phyloP scores from a whole-genome alignment of 2,113 vertebrate species.

The Nycticryphes semicollaris region DNA sequence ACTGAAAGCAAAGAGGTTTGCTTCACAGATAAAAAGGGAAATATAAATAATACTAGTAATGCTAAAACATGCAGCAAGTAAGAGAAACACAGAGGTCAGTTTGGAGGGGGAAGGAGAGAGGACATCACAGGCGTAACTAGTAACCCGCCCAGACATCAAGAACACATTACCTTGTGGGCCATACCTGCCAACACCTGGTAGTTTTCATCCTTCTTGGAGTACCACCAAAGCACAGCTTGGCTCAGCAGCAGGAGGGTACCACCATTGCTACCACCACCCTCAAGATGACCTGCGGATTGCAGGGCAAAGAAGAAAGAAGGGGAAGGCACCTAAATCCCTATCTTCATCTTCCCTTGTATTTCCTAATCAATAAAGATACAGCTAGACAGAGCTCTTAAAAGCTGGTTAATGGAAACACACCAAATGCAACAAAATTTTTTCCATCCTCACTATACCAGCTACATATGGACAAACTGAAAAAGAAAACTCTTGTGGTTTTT shows the following conservation, averaged over 20 bases:
- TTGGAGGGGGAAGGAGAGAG: accelerated
- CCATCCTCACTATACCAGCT: background rate
- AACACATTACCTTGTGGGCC: background rate
- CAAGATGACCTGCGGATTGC: background rate
- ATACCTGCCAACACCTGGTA: background rate
- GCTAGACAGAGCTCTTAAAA: background rate
- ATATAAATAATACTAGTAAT: background rate
- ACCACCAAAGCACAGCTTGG: background rate
- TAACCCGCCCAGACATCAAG: background rate
- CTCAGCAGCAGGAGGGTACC: background rate
- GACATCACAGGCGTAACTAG: background rate
- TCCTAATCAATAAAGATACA: background rate
- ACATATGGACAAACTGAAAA: background rate
- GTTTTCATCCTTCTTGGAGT: background rate
- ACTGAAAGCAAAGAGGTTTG: background rate
- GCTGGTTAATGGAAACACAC: background rate
- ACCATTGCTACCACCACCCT: background rate
- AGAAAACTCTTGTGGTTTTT: background rate
- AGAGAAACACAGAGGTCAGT: background rate
- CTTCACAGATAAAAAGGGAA: background rate
- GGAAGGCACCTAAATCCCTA: background rate
- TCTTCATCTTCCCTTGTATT: background rate
- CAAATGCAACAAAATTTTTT: background rate
- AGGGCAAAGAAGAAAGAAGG: background rate
- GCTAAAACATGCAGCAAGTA: background rate